These are phyloP conservation scores for Clivina fossor DNA, from an alignment of 2,888 invertebrate genomes.

Conservation along the genomic window DNA sequence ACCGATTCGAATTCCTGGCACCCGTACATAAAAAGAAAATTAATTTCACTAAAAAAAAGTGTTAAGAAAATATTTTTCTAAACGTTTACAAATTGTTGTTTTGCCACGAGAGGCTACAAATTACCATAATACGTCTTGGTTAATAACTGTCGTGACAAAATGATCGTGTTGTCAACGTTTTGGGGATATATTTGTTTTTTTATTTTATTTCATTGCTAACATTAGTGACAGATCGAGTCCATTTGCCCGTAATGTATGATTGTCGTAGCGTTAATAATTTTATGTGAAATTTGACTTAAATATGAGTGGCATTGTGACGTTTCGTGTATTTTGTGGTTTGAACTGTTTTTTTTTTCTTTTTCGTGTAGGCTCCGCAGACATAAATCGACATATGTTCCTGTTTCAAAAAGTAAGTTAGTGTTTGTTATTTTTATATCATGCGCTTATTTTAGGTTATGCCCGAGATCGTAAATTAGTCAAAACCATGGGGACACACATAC, in stretches of 20 bases:
- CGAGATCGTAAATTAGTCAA: constrained; percentile 19
- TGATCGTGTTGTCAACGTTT: constrained; percentile 19
- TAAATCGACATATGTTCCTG: constrained; percentile 11
- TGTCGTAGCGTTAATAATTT: constrained; percentile 19
- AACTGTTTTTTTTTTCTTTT: not conserved
- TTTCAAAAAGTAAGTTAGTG: constrained; percentile 22
- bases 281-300: constrained; percentile 13
- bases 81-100: constrained; percentile 55
- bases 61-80: constrained; percentile 46
- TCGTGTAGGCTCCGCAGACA: constrained; percentile 1
- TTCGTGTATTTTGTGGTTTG: constrained; percentile 17
- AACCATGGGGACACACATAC: constrained; percentile 11
- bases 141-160: constrained; percentile 27
- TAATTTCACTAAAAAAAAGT: constrained; percentile 21
- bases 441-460: constrained; percentile 8
- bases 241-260: not conserved
- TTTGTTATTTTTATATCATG: constrained; percentile 18
- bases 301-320: constrained; percentile 18
- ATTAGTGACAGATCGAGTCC: not conserved
- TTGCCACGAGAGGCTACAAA: constrained; percentile 20
- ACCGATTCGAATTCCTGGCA: constrained; percentile 18
- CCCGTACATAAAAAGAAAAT: constrained; percentile 28
- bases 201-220: not conserved
- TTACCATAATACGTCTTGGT: constrained; percentile 28
- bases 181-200: constrained; percentile 2